Evolutionary conservation across 2,113 vertebrate genomes (phyloP).

Genomic region (Protobothrops flavoviridis): DNA sequence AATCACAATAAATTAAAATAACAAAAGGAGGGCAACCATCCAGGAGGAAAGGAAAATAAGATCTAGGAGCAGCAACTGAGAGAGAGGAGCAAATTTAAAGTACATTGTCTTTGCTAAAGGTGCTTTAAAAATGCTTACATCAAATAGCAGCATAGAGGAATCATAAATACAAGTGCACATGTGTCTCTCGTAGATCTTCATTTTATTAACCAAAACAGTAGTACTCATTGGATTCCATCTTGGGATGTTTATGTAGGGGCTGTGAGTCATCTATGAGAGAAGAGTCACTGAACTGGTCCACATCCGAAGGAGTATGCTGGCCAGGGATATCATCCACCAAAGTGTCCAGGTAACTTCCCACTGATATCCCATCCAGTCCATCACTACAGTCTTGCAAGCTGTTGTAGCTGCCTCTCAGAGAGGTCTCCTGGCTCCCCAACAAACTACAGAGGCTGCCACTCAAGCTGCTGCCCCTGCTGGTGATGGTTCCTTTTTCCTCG

Average conservation of each 20-base stretch:
- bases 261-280: constrained; percentile 73
- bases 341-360: constrained; percentile 96
- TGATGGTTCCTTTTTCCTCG: constrained; percentile 84
- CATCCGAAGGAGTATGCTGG: constrained; percentile 80
- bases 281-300: constrained; percentile 82
- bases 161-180: constrained; percentile 66
- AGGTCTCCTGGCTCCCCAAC: constrained; percentile 87
- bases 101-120: constrained; percentile 55
- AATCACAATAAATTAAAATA: constrained; percentile 73
- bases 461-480: constrained; percentile 89
- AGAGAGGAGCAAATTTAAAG: constrained; percentile 49
- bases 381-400: constrained; percentile 87
- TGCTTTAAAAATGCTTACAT: constrained; percentile 53
- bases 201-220: constrained; percentile 87
- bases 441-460: constrained; percentile 90
- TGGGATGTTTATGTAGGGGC: constrained; percentile 72
- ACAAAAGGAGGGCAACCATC: constrained; percentile 43
- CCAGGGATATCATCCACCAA: constrained; percentile 86
- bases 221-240: constrained; percentile 88
- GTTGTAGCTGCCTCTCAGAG: constrained; percentile 80
- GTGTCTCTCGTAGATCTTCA: constrained; percentile 49
- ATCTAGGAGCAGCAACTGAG: constrained; percentile 57
- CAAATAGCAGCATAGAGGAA: constrained; percentile 70
- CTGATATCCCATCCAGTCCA: constrained; percentile 86
- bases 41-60: constrained; percentile 25